These are phyloP conservation scores for Borostomias antarcticus DNA, from an alignment of 2,797 vertebrate species.

Conservation along the genomic window DNA sequence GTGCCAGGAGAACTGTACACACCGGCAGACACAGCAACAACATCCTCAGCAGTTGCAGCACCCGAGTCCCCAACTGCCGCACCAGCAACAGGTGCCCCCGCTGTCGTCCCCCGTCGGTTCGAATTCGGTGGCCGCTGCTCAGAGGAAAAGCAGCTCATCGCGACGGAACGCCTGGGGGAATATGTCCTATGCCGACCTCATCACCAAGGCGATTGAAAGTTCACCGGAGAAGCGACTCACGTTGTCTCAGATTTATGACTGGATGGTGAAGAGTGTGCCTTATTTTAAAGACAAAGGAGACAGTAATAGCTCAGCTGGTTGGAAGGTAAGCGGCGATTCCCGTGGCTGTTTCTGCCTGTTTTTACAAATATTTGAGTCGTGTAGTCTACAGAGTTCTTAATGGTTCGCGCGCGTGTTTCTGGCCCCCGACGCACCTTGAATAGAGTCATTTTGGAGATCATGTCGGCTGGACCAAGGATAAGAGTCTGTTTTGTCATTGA, in stretches of 20 bases:
- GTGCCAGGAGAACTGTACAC: slow-evolving; percentile 75
- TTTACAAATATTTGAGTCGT: too few species aligned
- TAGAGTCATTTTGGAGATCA: not conserved
- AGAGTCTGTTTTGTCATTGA: not conserved
- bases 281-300: slow-evolving; percentile 99
- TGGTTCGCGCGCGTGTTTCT: not conserved
- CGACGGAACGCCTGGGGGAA: slow-evolving; percentile 98
- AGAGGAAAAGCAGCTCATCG: slow-evolving; percentile 94
- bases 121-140: slow-evolving; percentile 63
- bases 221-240: slow-evolving; percentile 95
- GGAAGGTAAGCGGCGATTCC: slow-evolving; percentile 86
- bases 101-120: slow-evolving; percentile 66
- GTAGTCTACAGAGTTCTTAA: too few species aligned
- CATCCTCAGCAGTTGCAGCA: slow-evolving; percentile 53
- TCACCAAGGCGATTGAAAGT: slow-evolving; percentile 96
- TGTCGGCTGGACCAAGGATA: not conserved
- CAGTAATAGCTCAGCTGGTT: slow-evolving; percentile 97
- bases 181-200: slow-evolving; percentile 97
- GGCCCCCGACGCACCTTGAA: not conserved
- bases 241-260: slow-evolving; percentile 96
- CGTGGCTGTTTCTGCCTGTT: not conserved
- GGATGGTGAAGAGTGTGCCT: slow-evolving; percentile 97
- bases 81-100: slow-evolving; percentile 80
- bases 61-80: slow-evolving; percentile 62
- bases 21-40: slow-evolving; percentile 70